Evolutionary conservation across 2,888 invertebrate genomes (phyloP).

Genomic region (Eretmocerus hayati): DNA sequence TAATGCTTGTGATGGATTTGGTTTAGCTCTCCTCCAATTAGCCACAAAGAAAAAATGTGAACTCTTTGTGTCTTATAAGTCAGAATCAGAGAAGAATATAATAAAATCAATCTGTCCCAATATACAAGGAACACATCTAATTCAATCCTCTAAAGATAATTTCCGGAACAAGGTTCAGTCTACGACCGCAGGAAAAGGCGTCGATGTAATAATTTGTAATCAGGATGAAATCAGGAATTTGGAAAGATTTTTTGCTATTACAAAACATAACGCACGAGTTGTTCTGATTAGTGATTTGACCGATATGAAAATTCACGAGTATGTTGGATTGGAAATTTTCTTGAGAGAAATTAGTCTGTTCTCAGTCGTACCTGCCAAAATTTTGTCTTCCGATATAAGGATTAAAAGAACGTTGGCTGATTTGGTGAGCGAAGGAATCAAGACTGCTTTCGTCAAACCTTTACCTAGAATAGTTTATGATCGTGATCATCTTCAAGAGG

Average conservation of each 20-base stretch:
- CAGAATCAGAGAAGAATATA: slow-evolving; percentile 52
- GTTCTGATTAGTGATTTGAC: slow-evolving; percentile 82
- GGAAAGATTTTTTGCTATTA: slow-evolving; percentile 59
- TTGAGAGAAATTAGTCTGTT: slow-evolving; percentile 69
- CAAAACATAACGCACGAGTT: slow-evolving; percentile 60
- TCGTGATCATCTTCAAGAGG: no score
- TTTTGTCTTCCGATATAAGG: slow-evolving; percentile 51
- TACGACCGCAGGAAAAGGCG: slow-evolving; percentile 78
- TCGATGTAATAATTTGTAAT: slow-evolving; percentile 85
- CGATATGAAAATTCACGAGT: slow-evolving; percentile 64
- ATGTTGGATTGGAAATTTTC: slow-evolving; percentile 60
- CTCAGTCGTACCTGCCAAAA: slow-evolving; percentile 68
- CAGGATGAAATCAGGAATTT: slow-evolving; percentile 93
- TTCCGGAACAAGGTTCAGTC: slow-evolving; percentile 80
- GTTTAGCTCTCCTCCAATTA: slow-evolving; percentile 61
- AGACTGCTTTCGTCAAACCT: slow-evolving; percentile 62
- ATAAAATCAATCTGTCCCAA: slow-evolving; percentile 53
- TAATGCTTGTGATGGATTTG: slow-evolving; percentile 55
- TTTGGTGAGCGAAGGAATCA: slow-evolving; percentile 59
- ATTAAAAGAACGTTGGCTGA: slow-evolving; percentile 52
- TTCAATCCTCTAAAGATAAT: slow-evolving; percentile 77
- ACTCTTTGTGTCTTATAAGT: slow-evolving; percentile 58
- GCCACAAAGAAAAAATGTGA: slow-evolving; percentile 55
- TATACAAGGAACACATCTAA: slow-evolving; percentile 61
- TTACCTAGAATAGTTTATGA: no score